These are phyloP conservation scores for Eilema depressum DNA, from an alignment of 2,888 invertebrate genomes.

Conservation along the genomic window DNA sequence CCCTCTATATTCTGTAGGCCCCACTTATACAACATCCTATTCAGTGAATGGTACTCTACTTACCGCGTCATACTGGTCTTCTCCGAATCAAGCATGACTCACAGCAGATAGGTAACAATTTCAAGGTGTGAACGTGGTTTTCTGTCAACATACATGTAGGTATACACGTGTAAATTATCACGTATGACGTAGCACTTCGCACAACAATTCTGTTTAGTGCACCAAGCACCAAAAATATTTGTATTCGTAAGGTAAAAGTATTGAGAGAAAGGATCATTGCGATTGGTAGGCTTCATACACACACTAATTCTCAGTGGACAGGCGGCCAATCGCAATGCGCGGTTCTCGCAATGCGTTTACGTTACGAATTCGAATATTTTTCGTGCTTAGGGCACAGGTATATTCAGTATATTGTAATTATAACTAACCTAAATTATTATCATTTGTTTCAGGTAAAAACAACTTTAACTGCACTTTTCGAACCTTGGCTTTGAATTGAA, in stretches of 20 bases:
- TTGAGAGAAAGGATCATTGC: too few species aligned
- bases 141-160: not conserved
- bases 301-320: too few species aligned
- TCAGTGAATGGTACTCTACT: not conserved
- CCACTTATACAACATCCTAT: conserved; percentile 14
- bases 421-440: conserved; percentile 1
- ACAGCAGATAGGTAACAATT: conserved; percentile 5
- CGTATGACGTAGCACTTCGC: not conserved
- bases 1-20: not conserved
- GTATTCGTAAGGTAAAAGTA: too few species aligned
- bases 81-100: conserved; percentile 22
- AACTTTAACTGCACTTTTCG: not conserved
- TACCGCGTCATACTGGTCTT: conserved; percentile 13
- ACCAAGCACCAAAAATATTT: too few species aligned
- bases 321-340: too few species aligned
- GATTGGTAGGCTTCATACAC: too few species aligned
- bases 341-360: too few species aligned
- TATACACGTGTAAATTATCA: not conserved
- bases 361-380: too few species aligned
- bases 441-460: conserved; percentile 21
- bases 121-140: not conserved
- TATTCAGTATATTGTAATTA: not conserved
- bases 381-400: too few species aligned
- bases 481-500: not conserved
- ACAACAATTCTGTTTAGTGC: not conserved